phyloP scores from a whole-genome alignment of 1,140 invertebrate genomes.

The Teleogryllus occipitalis region DNA sequence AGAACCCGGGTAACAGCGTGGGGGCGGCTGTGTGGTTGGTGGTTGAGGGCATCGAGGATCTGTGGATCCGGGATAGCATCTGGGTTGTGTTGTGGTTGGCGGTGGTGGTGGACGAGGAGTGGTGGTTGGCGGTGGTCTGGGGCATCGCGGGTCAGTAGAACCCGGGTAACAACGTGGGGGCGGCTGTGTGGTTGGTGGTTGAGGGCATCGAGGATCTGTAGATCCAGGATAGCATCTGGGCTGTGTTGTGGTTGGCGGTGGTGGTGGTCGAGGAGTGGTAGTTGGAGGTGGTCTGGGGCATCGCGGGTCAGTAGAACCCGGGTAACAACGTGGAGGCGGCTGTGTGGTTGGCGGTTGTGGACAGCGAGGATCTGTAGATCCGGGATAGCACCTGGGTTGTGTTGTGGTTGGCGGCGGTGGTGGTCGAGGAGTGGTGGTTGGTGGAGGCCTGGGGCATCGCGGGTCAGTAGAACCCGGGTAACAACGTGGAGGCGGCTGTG shows the following conservation, averaged over 20 bases:
- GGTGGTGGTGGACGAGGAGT: slow-evolving; percentile 25
- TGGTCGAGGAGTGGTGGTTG: slow-evolving; percentile 26
- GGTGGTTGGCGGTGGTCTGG: slow-evolving; percentile 31
- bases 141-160: slow-evolving; percentile 29
- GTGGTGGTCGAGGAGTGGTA: slow-evolving; percentile 23
- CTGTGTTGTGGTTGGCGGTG: slow-evolving; percentile 18
- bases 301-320: slow-evolving; percentile 30
- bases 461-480: slow-evolving; percentile 31
- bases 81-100: too few species aligned
- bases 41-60: slow-evolving; percentile 32
- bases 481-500: slow-evolving; percentile 27
- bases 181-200: slow-evolving; percentile 25
- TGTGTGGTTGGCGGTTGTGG: slow-evolving; percentile 27
- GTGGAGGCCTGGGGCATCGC: slow-evolving; percentile 31
- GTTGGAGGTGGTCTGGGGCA: slow-evolving; percentile 34
- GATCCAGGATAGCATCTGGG: slow-evolving; percentile 32
- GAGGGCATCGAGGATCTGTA: slow-evolving; percentile 31
- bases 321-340: slow-evolving; percentile 28
- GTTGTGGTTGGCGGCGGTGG: slow-evolving; percentile 27
- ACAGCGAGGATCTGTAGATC: slow-evolving; percentile 33
- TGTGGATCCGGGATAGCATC: slow-evolving; percentile 30
- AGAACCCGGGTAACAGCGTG: slow-evolving; percentile 31
- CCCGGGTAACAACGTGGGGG: slow-evolving; percentile 31
- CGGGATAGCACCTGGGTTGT: too few species aligned
- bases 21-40: slow-evolving; percentile 23